These are phyloP conservation scores for Corythornis vintsioides DNA, from an alignment of 2,113 vertebrate species.

Conservation along the genomic window DNA sequence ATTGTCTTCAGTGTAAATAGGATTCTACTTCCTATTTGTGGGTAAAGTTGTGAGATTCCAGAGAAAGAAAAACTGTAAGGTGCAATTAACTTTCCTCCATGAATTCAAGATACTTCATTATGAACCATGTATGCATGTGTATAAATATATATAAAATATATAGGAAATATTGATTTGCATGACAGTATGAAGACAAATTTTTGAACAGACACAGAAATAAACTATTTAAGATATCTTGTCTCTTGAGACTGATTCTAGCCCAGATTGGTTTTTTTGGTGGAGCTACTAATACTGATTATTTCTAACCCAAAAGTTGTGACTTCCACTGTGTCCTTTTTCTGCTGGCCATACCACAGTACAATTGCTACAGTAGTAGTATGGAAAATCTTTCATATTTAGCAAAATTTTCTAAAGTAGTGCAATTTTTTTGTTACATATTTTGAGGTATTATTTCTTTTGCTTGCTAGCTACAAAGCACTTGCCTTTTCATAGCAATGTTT, in stretches of 20 bases:
- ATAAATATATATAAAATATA: not conserved
- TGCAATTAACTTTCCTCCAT: not conserved
- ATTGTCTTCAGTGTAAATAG: not conserved
- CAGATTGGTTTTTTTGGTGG: not conserved
- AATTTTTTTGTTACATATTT: not conserved
- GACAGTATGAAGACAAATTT: not conserved
- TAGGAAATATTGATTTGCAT: not conserved
- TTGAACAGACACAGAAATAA: not conserved
- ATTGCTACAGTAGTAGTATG: not conserved
- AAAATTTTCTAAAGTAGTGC: not conserved
- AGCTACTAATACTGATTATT: not conserved
- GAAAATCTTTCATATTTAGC: not conserved
- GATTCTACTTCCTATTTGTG: not conserved
- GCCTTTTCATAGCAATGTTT: not conserved
- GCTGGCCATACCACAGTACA: not conserved
- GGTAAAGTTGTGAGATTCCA: not conserved
- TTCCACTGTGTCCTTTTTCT: not conserved
- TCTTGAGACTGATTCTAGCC: not conserved
- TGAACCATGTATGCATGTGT: rapidly evolving
- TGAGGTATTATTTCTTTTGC: not conserved
- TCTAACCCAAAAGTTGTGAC: not conserved
- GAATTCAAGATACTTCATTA: not conserved
- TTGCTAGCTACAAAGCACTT: not conserved
- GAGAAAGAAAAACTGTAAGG: not conserved
- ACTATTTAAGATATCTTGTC: not conserved